Conservation (phyloP, 2,113 vertebrate genomes). For the Oryctolagus cuniculus region DNA sequence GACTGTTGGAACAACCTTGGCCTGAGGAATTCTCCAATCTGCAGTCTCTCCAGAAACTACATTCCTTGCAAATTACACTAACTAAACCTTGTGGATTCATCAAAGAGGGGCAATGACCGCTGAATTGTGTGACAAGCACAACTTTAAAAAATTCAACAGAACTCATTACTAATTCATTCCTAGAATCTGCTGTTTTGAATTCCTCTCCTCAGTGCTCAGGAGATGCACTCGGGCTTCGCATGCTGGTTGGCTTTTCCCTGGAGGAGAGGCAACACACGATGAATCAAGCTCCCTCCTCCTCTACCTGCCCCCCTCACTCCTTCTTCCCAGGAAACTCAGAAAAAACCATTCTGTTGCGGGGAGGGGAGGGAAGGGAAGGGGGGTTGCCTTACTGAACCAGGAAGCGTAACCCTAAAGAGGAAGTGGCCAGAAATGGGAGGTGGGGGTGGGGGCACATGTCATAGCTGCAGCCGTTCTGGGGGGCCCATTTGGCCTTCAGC, state of each 20-base stretch:
- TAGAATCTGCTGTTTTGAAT: conserved; percentile 67
- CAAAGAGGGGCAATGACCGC: conserved; percentile 37
- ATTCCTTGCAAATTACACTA: conserved; percentile 38
- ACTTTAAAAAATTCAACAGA: conserved; percentile 70
- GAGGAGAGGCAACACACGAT: not conserved
- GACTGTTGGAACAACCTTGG: not conserved
- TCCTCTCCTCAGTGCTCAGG: not conserved
- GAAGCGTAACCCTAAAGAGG: not conserved
- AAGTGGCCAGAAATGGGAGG: not conserved
- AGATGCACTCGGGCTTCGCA: conserved; percentile 31
- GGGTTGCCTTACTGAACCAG: not conserved
- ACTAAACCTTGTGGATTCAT: conserved; percentile 41
- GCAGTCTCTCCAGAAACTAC: not conserved
- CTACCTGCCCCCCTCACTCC: not conserved
- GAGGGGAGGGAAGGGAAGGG: not conserved
- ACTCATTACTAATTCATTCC: conserved; percentile 76
- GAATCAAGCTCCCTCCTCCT: not conserved
- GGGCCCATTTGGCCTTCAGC: not conserved
- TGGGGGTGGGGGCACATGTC: no score
- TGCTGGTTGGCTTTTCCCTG: conserved; percentile 12
- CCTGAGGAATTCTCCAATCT: not conserved
- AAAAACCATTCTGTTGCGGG: not conserved
- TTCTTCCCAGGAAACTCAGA: not conserved
- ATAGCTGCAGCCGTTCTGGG: not conserved
- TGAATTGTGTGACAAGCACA: not conserved